Evolutionary conservation across 2,797 vertebrate genomes (phyloP), one percentile per base, ranked within the genome.

Genomic region (Artibeus jamaicensis): DNA sequence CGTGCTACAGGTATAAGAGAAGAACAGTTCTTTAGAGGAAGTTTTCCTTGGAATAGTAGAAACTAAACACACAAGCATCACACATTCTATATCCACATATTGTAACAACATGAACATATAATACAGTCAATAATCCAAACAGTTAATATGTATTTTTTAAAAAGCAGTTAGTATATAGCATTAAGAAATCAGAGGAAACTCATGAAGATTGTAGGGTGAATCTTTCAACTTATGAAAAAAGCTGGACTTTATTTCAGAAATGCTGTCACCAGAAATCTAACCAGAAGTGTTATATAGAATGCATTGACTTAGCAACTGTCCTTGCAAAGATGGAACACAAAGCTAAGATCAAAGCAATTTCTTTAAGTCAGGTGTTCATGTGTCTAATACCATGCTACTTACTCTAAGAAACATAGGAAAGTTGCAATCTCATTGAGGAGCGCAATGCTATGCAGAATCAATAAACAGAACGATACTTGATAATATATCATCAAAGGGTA

Each of bases 221-320:
- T 91, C 37, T 26, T 85, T 74, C 42, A 86, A 34, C 18, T 73
- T 93, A 55, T 34, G 6, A 26, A 91, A 34, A 68, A 57, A 46
- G 21, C 65, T 34, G 82, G 44, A 9, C 15, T 95, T 95, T 55
- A 39, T 86, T 93, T 82, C 74, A 84, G 70, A 62, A 93, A 92
- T 44, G 34, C 24, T 53, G 44, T 5, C 14, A 24, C 79, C 9
- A 46, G 50, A 82, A 85, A 59, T 86, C 16, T 74, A 89, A 48
- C 12, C 6, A 53, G 50, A 37, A 39, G 44, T 86, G 2, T 79
- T 50, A 91, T 15, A n/a, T 73, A 81, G 57, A 67, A 11, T 32
- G 71, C 39, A 44, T 57, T 6, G 5, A 15, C 70, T 78, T 95
- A 55, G 67, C 48, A 83, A 42, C 19, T 76, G 83, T 74, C 14